Conservation (phyloP, 1,140 invertebrate species). For the Zaprionus nigranus region DNA sequence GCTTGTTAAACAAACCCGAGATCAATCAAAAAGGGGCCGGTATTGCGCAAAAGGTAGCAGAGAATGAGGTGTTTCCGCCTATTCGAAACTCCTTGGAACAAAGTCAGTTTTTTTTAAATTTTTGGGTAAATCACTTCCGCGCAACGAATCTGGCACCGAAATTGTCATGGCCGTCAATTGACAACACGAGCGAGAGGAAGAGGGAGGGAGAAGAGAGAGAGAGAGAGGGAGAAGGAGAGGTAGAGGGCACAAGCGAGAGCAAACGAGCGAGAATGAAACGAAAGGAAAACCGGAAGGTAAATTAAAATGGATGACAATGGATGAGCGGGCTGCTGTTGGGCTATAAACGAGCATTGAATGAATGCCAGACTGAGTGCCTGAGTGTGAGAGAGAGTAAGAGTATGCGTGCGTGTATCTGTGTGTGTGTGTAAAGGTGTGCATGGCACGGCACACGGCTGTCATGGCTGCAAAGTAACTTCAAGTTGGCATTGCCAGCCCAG, state of each 20-base stretch:
- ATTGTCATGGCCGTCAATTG: slow-evolving; percentile 81
- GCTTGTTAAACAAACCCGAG: slow-evolving; percentile 63
- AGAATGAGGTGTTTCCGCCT: slow-evolving; percentile 66
- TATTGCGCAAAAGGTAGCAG: slow-evolving; percentile 33
- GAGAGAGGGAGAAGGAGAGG: slow-evolving; percentile 5
- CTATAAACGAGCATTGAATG: slow-evolving; percentile 77
- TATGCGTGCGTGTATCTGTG: slow-evolving; percentile 22
- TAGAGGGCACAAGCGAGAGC: slow-evolving; percentile 1
- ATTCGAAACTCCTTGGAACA: slow-evolving; percentile 48
- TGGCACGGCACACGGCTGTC: slow-evolving; percentile 47
- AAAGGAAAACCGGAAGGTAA: slow-evolving; percentile 77
- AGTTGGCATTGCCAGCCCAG: slow-evolving; percentile 43
- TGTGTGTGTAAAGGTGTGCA: slow-evolving; percentile 41
- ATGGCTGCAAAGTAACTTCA: slow-evolving; percentile 37
- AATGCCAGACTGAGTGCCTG: slow-evolving; percentile 35
- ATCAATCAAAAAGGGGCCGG: slow-evolving; percentile 56
- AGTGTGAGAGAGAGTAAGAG: slow-evolving; percentile 50
- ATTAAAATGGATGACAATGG: slow-evolving; percentile 82
- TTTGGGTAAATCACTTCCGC: slow-evolving; percentile 77
- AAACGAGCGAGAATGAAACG: slow-evolving; percentile 42
- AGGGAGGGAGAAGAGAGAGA: neutral
- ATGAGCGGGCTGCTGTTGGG: slow-evolving; percentile 50
- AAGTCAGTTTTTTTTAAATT: slow-evolving; percentile 36
- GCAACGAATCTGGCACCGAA: slow-evolving; percentile 68
- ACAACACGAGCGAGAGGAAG: slow-evolving; percentile 48